Evolutionary conservation across 1,140 invertebrate genomes (phyloP).

Genomic region (Aphelenchoides fujianensis): DNA sequence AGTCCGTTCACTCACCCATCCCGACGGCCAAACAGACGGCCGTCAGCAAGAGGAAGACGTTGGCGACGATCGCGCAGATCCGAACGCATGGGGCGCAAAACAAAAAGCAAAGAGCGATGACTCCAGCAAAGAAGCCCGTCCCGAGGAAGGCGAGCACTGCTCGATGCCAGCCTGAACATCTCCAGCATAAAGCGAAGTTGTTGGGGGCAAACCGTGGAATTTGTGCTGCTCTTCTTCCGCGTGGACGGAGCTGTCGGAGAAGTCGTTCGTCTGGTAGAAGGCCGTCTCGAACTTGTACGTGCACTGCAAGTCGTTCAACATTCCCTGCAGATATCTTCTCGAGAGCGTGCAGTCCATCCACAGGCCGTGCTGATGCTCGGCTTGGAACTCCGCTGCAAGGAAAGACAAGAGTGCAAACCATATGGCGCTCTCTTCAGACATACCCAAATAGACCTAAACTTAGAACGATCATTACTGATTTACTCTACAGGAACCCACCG

Average conservation of each 20-base stretch:
- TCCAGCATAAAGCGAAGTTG: neutral
- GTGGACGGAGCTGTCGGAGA: conserved; percentile 29
- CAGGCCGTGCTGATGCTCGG: conserved; percentile 44
- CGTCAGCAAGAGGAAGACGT: conserved; percentile 35
- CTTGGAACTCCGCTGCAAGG: conserved; percentile 40
- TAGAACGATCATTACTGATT: no score
- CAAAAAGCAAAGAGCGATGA: conserved; percentile 34
- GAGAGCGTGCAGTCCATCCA: conserved; percentile 44
- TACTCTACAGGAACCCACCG: conserved; percentile 36
- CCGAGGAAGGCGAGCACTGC: conserved; percentile 34
- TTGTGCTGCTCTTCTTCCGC: conserved; percentile 40
- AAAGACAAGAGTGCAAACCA: no score
- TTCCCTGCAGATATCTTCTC: conserved; percentile 30
- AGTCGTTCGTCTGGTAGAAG: conserved; percentile 28
- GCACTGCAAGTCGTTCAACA: conserved; percentile 33
- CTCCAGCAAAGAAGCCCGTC: conserved; percentile 23
- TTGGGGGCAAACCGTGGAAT: conserved; percentile 34
- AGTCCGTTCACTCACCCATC: no score
- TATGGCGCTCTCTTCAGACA: no score
- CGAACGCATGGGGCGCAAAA: conserved; percentile 40
- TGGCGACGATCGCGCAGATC: conserved; percentile 42
- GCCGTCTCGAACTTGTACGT: conserved; percentile 42
- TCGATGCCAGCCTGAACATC: conserved; percentile 40
- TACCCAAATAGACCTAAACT: no score
- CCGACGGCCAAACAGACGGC: conserved; percentile 6